Evolutionary conservation across 2,113 vertebrate species (phyloP), one percentile per base, ranked within the genome.

Genomic region (Dasypus novemcinctus): DNA sequence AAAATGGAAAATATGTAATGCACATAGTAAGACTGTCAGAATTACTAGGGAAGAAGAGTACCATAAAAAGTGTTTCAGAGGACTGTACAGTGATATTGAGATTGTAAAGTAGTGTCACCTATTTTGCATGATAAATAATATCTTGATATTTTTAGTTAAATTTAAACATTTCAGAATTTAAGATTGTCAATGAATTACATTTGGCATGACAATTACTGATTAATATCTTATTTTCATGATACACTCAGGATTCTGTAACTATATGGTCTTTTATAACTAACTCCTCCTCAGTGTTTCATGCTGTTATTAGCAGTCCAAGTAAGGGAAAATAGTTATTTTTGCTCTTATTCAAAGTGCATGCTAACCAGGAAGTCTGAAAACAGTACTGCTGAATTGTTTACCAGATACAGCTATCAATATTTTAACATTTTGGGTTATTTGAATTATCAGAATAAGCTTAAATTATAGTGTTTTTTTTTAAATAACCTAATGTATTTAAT

Each of bases 291-390:
- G 2, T 88, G 12, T 92, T 87, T 15, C 64, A 54, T 90, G 59
- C 80, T 93, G 10, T 86, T 95, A 41, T 74, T 94, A 94, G 33
- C 57, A 94, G 38, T 91, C 38, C 33, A 74, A 76, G 52, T 81
- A 59, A 79, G 63, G 85, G 72, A 95, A 90, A 75, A 43, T 41
- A 75, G 27, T 49, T 93, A 41, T 71, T 36, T 93, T 95, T 87
- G 15, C 41, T 84, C 18, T 23, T 49, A 68, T 79, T 92, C 85
- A 92, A 41, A 75, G 72, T 80, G 87, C 79, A 63, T 93, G 57
- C 78, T 95, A 69, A 54, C 85, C 57, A 90, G 83, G 76, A 95
- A 97, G 72, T 88, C 49, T 84, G 79, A 90, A 87, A 92, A 90
- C 49, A n/a, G 49, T 84, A 49, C 25, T 90, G 71, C 25, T 68